Evolutionary conservation across 2,888 invertebrate genomes (phyloP), one percentile per base, ranked within the genome.

Genomic region (Euplexia lucipara): DNA sequence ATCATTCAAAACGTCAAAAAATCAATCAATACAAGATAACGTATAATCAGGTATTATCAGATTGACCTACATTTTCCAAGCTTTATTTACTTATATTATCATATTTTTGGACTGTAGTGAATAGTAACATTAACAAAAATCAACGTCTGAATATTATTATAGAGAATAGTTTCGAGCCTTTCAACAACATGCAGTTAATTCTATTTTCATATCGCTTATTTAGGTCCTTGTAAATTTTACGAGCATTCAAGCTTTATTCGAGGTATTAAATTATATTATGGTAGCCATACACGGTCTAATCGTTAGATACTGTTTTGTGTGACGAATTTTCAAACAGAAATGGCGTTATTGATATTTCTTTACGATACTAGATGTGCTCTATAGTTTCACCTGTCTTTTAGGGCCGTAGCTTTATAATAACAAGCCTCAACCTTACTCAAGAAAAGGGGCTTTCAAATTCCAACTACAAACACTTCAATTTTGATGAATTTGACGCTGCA

Each of bases 21-120:
- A 54, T 47, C 64, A 78, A 72, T 74, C 79, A 71, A 68, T 63
- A 68, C 22, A 54, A 49, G 79, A 81, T 81, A 81, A 61, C 53
- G 30, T 67, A 61, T 41, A 70, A 70, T 58, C 34, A 35, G 70
- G 61, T 77, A 72, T 69, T 67, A 74, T 65, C 65, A 70, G 64
- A 64, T 39, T 76, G 62, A 75, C 76, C 80, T 59, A 78, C 47
- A 75, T 78, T 59, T 59, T 39, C 14, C 18, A 10, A 56, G 48
- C 10, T 61, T 58, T 77, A 64, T 79, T 73, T 75, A 52, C 42
- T 49, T 70, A 42, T 1, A 16, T 68, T 81, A 79, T 82, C 75
- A 58, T 7, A 70, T 68, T 60, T 75, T 53, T 64, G 42, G 45
- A 26, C 39, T 12, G 39, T n/a, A 16, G 7, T 58, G 41, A 69